Evolutionary conservation across 2,113 vertebrate species (phyloP), one percentile per base, ranked within the genome.

Genomic region (Apodemus sylvaticus): DNA sequence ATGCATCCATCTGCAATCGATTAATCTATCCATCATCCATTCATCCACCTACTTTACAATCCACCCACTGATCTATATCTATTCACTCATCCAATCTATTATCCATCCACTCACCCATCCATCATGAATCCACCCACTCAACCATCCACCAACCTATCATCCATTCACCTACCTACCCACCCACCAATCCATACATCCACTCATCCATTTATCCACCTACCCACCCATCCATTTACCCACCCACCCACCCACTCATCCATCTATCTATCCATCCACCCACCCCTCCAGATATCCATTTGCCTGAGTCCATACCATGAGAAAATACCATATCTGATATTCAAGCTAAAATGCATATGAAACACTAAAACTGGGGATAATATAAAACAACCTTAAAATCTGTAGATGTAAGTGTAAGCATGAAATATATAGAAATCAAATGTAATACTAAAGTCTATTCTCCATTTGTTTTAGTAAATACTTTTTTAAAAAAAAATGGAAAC

Each of bases 381-480:
- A 94, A 95, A 95, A 86, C 20, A 86, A 89, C 10, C 53, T 82
- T 90, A 58, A 19, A 19, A 74, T 45, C 78, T 45, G 19, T 51
- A 83, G 51, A 29, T 93, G 7, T 42, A 76, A 82, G 90, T 86
- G 29, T 87, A 88, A 87, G 94, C 10, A 70, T 68, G 68, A 94
- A 83, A 85, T 77, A 45, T 42, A 48, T 3, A 90, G 53, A 73
- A 45, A 85, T 29, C 36, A 94, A 96, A 76, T 90, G 58, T 13
- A 20, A 62, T 77, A 82, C 74, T 77, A 60, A 87, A 53, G 70
- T 62, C 31, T 86, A 79, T 93, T 95, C 73, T 96, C 55, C 78
- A 87, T 66, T 88, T 94, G 62, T 88, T 96, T 93, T 60, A n/a
- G 60, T 85, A 91, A 88, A 93, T 86, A 53, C 7, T 93, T 96